Evolutionary conservation across 2,888 invertebrate genomes (phyloP), one percentile per base, ranked within the genome.

Genomic region (Ectemnius cavifrons): DNA sequence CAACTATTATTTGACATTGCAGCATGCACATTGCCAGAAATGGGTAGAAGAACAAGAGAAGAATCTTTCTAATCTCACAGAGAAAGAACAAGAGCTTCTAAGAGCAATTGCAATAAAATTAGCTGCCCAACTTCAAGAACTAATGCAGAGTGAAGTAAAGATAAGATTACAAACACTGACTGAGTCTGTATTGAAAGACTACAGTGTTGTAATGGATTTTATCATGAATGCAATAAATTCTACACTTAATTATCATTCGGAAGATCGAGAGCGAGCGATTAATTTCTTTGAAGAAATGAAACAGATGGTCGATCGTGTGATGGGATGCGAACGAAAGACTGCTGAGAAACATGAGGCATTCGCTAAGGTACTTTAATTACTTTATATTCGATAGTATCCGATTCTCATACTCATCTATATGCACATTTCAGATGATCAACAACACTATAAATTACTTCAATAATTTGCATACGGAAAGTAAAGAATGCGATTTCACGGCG

Each of bases 91-190:
- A 20, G 65, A 79, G 45, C 65, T 68, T 8, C 77, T 90, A n/a
- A 75, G 81, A 47, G 78, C 82, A 46, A 80, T 82, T 46, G 84
- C 85, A 23, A 18, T 63, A 3, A 80, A 75, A 67, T 67, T 89
- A 5, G 81, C 85, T 11, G 75, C 84, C 3, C 85, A 84, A 76
- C 83, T 89, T 62, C 75, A 80, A 2, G 65, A 86, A 45, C 63
- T 88, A 14, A 77, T 87, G 37, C 75, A 88, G 13, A 87, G 83
- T 63, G 82, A 85, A 69, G 80, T 90, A 47, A 80, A 84, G 18
- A 85, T 87, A 67, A 87, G 87, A 76, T 81, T 90, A 23, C 81
- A 71, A 28, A 60, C 37, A 8, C 73, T 89, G 11, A 82, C 85
- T 16, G 63, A 82, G 37, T 37, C 4, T 74, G 84, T 37, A 75